Percentiles rank a stretch among this genome's conserved stretches.
phyloP scores from a whole-genome alignment of 2,888 invertebrate genomes.

The Orchestes rusci region DNA sequence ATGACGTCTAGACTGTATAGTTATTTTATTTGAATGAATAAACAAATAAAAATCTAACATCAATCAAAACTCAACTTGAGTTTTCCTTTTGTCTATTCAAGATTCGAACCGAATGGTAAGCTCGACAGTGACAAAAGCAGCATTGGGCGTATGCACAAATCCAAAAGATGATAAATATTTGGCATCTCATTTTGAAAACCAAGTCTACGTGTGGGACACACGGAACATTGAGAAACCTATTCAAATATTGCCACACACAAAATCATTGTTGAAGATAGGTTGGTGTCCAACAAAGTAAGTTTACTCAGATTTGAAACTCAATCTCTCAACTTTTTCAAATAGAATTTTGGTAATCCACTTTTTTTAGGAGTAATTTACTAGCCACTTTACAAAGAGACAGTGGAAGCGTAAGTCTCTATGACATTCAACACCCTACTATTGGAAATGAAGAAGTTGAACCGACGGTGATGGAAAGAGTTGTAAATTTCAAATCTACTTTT shows the following conservation, averaged over 20 bases:
- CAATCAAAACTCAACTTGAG: not conserved
- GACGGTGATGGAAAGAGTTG: conserved; percentile 64
- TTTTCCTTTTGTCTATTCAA: conserved; percentile 36
- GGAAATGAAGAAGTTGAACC: conserved; percentile 71
- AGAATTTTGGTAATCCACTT: not conserved
- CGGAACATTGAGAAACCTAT: conserved; percentile 80
- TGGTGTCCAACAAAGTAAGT: conserved; percentile 83
- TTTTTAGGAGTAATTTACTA: conserved; percentile 59
- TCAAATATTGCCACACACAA: conserved; percentile 60
- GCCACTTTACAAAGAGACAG: conserved; percentile 77
- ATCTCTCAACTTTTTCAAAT: not conserved
- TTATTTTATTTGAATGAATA: no score
- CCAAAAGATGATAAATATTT: conserved; percentile 70
- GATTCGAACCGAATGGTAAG: conserved; percentile 65
- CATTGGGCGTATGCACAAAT: conserved; percentile 75
- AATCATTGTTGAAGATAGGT: conserved; percentile 64
- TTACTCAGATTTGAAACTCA: no score
- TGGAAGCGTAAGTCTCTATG: conserved; percentile 70
- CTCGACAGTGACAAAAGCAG: conserved; percentile 69
- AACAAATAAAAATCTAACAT: no score
- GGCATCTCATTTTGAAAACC: conserved; percentile 76
- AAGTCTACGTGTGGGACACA: conserved; percentile 82
- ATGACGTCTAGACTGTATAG: no score
- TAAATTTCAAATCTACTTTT: conserved; percentile 45
- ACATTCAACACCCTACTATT: conserved; percentile 65